A percentile compares a stretch with the other conserved stretches of the same genome.
phyloP scores from a whole-genome alignment of 2,888 invertebrate genomes.

The Eulithis testata region DNA sequence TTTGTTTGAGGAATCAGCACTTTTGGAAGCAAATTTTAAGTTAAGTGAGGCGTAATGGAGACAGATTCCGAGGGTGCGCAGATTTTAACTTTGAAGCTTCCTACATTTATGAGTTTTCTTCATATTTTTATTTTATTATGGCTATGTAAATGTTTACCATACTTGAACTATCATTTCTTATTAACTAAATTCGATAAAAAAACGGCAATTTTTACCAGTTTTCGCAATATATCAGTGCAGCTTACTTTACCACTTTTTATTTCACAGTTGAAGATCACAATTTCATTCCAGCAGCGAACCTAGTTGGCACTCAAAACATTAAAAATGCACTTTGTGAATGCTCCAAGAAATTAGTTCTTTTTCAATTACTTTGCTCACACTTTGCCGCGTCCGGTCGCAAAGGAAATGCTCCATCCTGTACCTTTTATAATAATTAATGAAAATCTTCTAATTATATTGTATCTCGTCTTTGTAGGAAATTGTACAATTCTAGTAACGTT shows the following conservation, averaged over 20 bases:
- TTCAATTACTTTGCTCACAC: conserved; percentile 46
- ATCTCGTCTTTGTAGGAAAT: conserved; percentile 25
- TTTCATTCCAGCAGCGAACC: conserved; percentile 29
- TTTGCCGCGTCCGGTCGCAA: conserved; percentile 36
- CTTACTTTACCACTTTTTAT: background rate
- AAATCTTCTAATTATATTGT: conserved; percentile 36
- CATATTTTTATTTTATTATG: background rate
- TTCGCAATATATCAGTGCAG: too few relatives aligned
- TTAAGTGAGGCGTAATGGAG: conserved; percentile 6
- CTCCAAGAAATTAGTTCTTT: conserved; percentile 42
- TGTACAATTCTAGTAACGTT: conserved; percentile 16
- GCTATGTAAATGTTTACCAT: too few relatives aligned
- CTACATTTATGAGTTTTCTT: background rate
- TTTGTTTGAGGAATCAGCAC: conserved; percentile 25
- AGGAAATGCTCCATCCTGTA: conserved; percentile 30
- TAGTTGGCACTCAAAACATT: conserved; percentile 46
- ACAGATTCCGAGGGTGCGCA: background rate
- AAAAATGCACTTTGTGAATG: conserved; percentile 43
- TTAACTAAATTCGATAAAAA: too few relatives aligned
- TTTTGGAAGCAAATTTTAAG: conserved; percentile 15
- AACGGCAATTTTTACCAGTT: too few relatives aligned
- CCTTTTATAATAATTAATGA: conserved; percentile 36
- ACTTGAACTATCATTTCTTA: background rate
- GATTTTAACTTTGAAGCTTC: conserved; percentile 1
- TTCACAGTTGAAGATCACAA: conserved; percentile 13